A percentile compares a stretch with the other conserved stretches of the same genome.
These are phyloP conservation scores for Choristoneura rosaceana DNA, from an alignment of 2,888 invertebrate species.

Conservation along the genomic window DNA sequence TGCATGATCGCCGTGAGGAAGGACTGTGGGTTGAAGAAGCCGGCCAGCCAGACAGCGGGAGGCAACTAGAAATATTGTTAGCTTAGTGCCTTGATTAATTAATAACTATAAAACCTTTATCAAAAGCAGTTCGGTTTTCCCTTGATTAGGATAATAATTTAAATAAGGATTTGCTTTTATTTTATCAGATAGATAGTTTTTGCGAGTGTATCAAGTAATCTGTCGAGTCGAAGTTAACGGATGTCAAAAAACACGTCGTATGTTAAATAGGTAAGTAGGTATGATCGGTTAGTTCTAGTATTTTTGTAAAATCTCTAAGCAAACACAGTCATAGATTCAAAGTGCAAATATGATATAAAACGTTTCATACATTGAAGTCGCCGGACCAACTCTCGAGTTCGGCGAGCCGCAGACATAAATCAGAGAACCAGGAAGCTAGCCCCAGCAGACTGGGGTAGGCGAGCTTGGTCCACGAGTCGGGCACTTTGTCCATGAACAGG, in stretches of 20 bases:
- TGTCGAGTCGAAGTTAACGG: no score
- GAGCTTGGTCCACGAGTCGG: constrained; percentile 92
- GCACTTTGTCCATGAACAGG: constrained; percentile 96
- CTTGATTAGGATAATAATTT: no score
- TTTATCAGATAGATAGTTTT: no score
- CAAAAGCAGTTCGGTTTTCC: no score
- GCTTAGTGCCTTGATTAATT: background rate
- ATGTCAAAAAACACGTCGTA: no score
- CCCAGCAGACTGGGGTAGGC: constrained; percentile 96
- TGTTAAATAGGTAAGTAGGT: no score
- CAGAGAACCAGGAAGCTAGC: constrained; percentile 94
- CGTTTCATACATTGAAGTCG: constrained; percentile 89
- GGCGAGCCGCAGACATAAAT: constrained; percentile 91
- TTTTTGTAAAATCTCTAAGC: background rate
- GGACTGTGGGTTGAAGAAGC: constrained; percentile 98
- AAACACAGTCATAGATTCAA: background rate
- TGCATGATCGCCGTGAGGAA: constrained; percentile 99
- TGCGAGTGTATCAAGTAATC: no score
- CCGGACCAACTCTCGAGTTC: constrained; percentile 95
- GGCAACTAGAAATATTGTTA: constrained; percentile 85
- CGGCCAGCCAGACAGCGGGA: constrained; percentile 95
- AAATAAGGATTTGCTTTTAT: no score
- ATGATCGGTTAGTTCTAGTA: no score
- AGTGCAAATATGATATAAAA: background rate
- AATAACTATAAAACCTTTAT: no score